These are phyloP conservation scores for Scortum barcoo DNA, from an alignment of 2,113 vertebrate species.

Conservation along the genomic window DNA sequence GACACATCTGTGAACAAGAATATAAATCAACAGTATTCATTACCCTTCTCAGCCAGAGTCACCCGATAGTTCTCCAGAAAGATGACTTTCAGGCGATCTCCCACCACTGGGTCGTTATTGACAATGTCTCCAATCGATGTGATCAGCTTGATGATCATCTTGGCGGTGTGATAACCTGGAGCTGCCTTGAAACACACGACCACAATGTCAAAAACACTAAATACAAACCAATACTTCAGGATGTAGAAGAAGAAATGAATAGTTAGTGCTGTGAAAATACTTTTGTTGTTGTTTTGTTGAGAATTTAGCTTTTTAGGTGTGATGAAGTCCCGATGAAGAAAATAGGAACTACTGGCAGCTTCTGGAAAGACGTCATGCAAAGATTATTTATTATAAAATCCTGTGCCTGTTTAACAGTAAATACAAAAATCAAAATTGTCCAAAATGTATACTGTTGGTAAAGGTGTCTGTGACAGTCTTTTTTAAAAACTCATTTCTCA, in stretches of 20 bases:
- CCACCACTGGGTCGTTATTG: slow-evolving; percentile 90
- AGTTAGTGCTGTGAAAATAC: neutral
- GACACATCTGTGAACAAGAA: neutral
- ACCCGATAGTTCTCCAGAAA: slow-evolving; percentile 95
- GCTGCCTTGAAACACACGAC: slow-evolving; percentile 84
- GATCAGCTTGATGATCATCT: slow-evolving; percentile 94
- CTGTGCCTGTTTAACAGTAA: too few species aligned
- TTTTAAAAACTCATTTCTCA: too few species aligned
- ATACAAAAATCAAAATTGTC: too few species aligned
- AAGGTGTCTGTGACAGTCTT: too few species aligned
- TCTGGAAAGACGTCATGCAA: too few species aligned
- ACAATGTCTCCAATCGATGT: slow-evolving; percentile 92
- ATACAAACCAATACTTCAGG: neutral
- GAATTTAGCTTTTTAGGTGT: neutral
- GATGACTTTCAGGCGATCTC: slow-evolving; percentile 92
- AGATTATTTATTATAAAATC: too few species aligned
- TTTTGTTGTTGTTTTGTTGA: neutral
- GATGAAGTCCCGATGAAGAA: neutral
- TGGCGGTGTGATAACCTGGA: slow-evolving; percentile 94
- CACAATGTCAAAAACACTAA: neutral
- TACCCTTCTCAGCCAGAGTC: slow-evolving; percentile 94
- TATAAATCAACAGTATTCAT: neutral
- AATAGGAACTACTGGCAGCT: neutral
- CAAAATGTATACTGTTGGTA: too few species aligned
- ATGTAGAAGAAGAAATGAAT: neutral